Conservation (phyloP, 2,888 invertebrate genomes). For the Teleogryllus oceanicus region DNA sequence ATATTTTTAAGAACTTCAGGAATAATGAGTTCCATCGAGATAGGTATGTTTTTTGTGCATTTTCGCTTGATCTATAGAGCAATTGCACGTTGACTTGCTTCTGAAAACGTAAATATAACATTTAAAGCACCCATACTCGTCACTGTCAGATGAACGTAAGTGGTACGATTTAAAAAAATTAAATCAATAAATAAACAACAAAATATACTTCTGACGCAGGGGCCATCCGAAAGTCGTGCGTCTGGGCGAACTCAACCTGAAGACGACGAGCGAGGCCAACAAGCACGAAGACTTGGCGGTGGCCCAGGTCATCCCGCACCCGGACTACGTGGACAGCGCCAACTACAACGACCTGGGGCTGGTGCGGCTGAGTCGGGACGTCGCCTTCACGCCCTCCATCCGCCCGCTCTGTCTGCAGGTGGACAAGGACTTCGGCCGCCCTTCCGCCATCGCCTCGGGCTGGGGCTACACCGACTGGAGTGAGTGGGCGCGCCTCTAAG, state of each 20-base stretch:
- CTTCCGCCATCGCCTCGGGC: constrained; percentile 32
- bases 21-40: too few species aligned
- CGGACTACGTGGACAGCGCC: constrained; percentile 28
- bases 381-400: constrained; percentile 26
- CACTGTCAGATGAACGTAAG: too few species aligned
- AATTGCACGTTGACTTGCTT: too few species aligned
- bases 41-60: too few species aligned
- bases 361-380: constrained; percentile 29
- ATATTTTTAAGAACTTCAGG: too few species aligned
- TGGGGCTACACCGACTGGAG: constrained; percentile 27
- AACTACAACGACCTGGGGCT: constrained; percentile 35
- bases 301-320: constrained; percentile 26
- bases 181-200: too few species aligned
- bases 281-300: constrained; percentile 23
- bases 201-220: too few species aligned
- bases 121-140: too few species aligned
- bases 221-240: not conserved
- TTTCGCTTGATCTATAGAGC: too few species aligned
- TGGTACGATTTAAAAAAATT: too few species aligned
- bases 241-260: not conserved
- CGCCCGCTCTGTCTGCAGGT: constrained; percentile 35
- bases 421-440: constrained; percentile 19
- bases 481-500: not conserved
- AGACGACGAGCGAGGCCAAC: not conserved
- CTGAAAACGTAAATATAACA: too few species aligned